Percentiles rank a stretch among this genome's conserved stretches.
These are phyloP conservation scores for Anguilla japonica DNA, from an alignment of 2,113 vertebrate species.

Conservation along the genomic window DNA sequence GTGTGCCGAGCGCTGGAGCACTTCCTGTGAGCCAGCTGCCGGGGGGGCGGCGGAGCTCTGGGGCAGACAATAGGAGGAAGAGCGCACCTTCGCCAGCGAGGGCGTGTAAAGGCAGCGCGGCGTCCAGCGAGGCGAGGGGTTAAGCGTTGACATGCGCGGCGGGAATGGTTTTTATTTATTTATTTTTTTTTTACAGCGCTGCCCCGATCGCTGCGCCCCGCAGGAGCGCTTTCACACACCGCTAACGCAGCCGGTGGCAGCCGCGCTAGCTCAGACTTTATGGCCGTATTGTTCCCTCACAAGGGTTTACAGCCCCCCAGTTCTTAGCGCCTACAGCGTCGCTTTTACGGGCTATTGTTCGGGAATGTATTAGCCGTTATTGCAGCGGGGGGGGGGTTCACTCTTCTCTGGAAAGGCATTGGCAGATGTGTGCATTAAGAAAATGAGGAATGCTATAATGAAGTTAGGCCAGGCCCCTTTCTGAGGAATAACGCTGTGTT, in stretches of 20 bases:
- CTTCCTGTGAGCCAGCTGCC: background rate
- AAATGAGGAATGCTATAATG: constrained; percentile 4
- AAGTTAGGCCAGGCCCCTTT: background rate
- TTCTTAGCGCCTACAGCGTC: constrained; percentile 30
- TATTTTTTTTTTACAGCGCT: constrained; percentile 9
- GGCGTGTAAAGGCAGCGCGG: background rate
- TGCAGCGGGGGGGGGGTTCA: background rate
- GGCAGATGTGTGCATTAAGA: constrained; percentile 32
- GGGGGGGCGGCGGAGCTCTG: background rate
- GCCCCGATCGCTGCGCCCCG: constrained; percentile 23
- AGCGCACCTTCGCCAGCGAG: background rate
- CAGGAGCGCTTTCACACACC: constrained; percentile 14
- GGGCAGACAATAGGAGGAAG: constrained; percentile 9
- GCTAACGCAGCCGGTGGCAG: constrained; percentile 27
- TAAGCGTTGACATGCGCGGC: constrained; percentile 35
- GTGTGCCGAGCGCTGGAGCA: background rate
- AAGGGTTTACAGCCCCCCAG: constrained; percentile 9
- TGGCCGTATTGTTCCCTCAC: constrained; percentile 19
- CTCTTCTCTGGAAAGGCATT: background rate
- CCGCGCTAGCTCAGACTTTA: constrained; percentile 24
- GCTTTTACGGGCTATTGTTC: constrained; percentile 36
- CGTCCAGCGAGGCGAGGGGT: background rate
- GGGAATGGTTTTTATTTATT: background rate
- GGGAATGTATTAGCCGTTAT: constrained; percentile 24
- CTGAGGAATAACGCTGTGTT: background rate